Conservation (phyloP, 2,797 vertebrate genomes). For the Hemibagrus guttatus region DNA sequence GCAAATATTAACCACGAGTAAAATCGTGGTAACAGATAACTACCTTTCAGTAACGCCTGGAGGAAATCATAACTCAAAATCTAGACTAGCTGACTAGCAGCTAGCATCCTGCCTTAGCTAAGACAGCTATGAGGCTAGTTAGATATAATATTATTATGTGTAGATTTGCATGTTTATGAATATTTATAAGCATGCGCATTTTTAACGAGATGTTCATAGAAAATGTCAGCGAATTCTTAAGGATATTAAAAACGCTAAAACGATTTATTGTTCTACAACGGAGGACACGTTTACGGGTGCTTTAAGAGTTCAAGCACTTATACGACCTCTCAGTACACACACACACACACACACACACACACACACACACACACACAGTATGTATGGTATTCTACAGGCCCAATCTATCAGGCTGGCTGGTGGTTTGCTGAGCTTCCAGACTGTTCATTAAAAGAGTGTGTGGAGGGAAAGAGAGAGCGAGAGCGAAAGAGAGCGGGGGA, state of each 20-base stretch:
- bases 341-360: constrained; percentile 14
- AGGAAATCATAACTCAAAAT: background rate
- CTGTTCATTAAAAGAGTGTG: constrained; percentile 41
- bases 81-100: background rate
- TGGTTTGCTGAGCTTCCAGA: constrained; percentile 42
- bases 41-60: background rate
- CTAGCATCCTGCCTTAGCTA: background rate
- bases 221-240: background rate
- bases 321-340: background rate
- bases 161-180: background rate
- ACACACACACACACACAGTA: constrained; percentile 11
- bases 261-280: background rate
- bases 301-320: background rate
- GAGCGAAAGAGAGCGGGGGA: too few relatives aligned
- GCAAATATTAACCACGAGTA: background rate
- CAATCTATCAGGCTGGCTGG: constrained; percentile 44
- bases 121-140: background rate
- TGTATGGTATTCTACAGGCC: constrained; percentile 7
- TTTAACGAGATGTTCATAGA: background rate
- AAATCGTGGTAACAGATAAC: too few relatives aligned
- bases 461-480: constrained; percentile 20
- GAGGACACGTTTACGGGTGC: background rate
- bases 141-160: background rate
- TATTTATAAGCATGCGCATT: background rate
- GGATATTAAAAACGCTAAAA: background rate